These are phyloP conservation scores for Siniperca chuatsi DNA, from an alignment of 2,113 vertebrate species.

Conservation along the genomic window DNA sequence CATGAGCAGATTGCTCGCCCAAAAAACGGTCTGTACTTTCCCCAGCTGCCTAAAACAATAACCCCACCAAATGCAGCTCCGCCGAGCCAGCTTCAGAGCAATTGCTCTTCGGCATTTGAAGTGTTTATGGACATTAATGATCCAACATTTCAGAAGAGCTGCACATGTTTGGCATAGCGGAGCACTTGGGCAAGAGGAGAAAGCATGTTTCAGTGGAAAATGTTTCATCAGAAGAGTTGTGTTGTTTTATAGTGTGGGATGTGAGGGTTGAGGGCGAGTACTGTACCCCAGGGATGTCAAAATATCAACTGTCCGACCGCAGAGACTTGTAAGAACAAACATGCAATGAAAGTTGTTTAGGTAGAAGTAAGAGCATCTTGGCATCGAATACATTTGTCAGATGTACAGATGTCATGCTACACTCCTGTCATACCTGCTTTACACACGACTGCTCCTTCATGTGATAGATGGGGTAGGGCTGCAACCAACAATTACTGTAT, in stretches of 20 bases:
- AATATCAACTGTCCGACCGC: constrained; percentile 40
- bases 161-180: constrained; percentile 76
- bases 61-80: constrained; percentile 54
- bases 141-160: constrained; percentile 77
- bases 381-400: constrained; percentile 4
- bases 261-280: constrained; percentile 30
- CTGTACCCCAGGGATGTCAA: constrained; percentile 37
- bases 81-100: constrained; percentile 49
- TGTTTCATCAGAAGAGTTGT: constrained; percentile 56
- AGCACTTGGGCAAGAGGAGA: constrained; percentile 49
- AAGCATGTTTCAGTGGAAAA: constrained; percentile 58
- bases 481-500: neutral
- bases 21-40: constrained; percentile 52
- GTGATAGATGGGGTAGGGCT: neutral
- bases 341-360: constrained; percentile 44
- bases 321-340: constrained; percentile 12
- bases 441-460: neutral
- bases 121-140: constrained; percentile 78
- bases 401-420: neutral
- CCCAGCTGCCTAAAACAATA: constrained; percentile 69
- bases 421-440: constrained; percentile 10
- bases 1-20: constrained; percentile 45
- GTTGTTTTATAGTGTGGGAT: constrained; percentile 53
- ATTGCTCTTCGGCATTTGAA: constrained; percentile 63
- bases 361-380: constrained; percentile 3